phyloP scores from a whole-genome alignment of 2,797 vertebrate genomes.

The Tauraco hartlaubi region DNA sequence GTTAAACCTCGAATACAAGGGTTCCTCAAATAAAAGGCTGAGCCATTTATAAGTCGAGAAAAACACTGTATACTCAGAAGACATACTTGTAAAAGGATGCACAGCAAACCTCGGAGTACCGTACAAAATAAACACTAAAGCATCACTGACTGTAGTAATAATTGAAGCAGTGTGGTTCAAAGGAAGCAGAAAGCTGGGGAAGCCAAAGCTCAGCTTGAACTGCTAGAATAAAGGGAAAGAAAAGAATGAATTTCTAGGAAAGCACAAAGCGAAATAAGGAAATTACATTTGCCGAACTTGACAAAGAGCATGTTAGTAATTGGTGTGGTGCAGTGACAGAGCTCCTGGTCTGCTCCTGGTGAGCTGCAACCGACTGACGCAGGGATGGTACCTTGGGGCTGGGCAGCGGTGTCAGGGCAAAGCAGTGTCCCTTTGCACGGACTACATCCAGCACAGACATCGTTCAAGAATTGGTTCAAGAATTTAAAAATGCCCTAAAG shows the following conservation, averaged over 20 bases:
- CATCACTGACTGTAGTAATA: background rate
- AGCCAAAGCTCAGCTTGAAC: background rate
- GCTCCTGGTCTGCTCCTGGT: fast-evolving
- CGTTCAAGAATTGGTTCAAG: background rate
- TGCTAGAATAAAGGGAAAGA: background rate
- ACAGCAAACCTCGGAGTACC: background rate
- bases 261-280: background rate
- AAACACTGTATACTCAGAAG: background rate
- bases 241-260: background rate
- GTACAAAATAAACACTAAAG: background rate
- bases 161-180: background rate
- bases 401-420: background rate
- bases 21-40: background rate
- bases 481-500: background rate
- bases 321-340: fast-evolving
- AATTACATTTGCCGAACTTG: background rate
- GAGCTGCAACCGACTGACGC: fast-evolving
- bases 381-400: background rate
- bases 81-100: background rate
- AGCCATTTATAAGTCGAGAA: background rate
- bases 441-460: fast-evolving
- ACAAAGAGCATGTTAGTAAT: background rate
- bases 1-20: background rate
- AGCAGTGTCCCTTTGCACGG: background rate
- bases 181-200: background rate